Evolutionary conservation across 2,113 vertebrate species (phyloP), one percentile per base, ranked within the genome.

Genomic region (Platichthys flesus): DNA sequence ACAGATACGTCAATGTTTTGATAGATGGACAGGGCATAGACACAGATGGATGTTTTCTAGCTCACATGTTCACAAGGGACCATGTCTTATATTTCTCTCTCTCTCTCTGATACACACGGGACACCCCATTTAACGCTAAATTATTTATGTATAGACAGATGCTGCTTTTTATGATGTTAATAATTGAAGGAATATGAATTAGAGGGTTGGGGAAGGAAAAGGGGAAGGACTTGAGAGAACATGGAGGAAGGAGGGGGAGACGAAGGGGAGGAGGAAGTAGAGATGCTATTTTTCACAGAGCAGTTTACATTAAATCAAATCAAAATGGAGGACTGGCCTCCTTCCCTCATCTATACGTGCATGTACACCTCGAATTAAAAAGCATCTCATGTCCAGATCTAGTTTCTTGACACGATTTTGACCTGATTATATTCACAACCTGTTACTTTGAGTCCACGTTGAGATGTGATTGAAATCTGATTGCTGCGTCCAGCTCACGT

Each of bases 81-180:
- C 66, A 15, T 15, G 31, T 45, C 74, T 70, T 66, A 18, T 57
- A 16, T 31, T 6, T 31, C 31, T 31, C 6, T 31, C 31, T 7
- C 31, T 31, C 28, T 31, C 28, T 31, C 28, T 5, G 1, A 31
- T 7, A 31, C 82, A 75, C 58, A 35, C 28, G 81, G 85, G 72
- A 88, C 79, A 87, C 55, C 78, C 85, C 88, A 91, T 92, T 92
- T 90, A 89, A 87, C 42, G 7, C 18, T 94, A 58, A 89, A 94
- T 93, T 86, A 94, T 94, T 93, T 20, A 95, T 90, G 72, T 71
- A 64, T 61, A 78, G 82, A 86, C 87, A 94, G 91, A 92, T 90
- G 90, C 71, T 74, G 90, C 91, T 91, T 94, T 94, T 94, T 92
- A 93, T 93, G 84, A 64, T 74, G 80, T 94, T 88, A 94, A 95